Conservation (phyloP, 2,888 invertebrate genomes). For the Heliconius ethilla region DNA sequence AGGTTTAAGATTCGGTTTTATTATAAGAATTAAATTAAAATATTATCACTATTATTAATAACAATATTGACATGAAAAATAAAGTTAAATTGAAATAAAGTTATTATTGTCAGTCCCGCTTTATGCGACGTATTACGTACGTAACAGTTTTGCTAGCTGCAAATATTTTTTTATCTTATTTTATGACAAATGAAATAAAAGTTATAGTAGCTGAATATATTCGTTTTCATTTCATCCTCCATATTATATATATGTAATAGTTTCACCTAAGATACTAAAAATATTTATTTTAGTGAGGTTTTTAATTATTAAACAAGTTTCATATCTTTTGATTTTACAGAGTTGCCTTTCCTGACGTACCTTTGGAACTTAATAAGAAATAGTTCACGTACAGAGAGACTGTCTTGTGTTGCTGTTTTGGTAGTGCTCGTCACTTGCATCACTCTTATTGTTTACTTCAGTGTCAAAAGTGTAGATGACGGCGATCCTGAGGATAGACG, state of each 20-base stretch:
- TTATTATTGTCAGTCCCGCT: background rate
- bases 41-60: background rate
- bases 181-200: background rate
- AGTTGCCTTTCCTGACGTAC: conserved; percentile 61
- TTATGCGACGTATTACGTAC: background rate
- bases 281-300: background rate
- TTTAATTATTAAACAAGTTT: background rate
- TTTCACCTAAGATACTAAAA: background rate
- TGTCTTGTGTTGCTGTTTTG: conserved; percentile 59
- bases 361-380: conserved; percentile 62
- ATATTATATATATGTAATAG: background rate
- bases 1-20: background rate
- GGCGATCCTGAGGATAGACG: conserved; percentile 36
- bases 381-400: conserved; percentile 64
- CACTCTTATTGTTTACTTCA: conserved; percentile 57
- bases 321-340: conserved; percentile 53
- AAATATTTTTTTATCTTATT: background rate
- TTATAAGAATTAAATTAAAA: background rate
- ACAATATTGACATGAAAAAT: background rate
- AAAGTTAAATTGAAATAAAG: too few relatives aligned
- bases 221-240: background rate
- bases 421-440: conserved; percentile 50
- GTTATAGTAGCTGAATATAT: background rate
- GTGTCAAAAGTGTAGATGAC: conserved; percentile 49
- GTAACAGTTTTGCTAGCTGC: too few relatives aligned